Evolutionary conservation across 2,113 vertebrate genomes (phyloP).

Genomic region (Myrmecophaga tridactyla): DNA sequence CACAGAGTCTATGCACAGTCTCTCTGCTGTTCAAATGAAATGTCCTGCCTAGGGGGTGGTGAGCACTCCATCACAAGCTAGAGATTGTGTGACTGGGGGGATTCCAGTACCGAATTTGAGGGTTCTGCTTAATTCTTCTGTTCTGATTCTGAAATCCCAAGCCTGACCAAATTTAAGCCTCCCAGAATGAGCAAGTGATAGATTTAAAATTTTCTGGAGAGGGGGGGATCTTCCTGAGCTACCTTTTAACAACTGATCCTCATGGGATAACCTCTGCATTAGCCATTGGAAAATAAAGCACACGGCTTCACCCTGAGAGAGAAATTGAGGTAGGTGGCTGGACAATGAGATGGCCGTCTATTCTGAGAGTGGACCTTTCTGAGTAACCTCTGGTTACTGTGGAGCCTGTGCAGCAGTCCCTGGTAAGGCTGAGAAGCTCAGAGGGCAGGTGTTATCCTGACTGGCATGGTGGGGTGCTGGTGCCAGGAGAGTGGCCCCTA

Average conservation of each 20-base stretch:
- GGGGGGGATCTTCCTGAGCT: neutral
- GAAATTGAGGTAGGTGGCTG: neutral
- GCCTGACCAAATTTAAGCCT: neutral
- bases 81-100: neutral
- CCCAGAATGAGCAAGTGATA: neutral
- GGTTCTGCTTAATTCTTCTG: neutral
- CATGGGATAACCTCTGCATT: neutral
- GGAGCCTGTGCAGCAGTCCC: neutral
- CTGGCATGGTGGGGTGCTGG: neutral
- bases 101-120: neutral
- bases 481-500: neutral
- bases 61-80: neutral
- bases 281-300: neutral
- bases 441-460: neutral
- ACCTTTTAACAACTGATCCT: neutral
- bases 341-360: neutral
- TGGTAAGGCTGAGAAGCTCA: neutral
- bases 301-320: neutral
- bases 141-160: slow-evolving; percentile 5
- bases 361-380: neutral
- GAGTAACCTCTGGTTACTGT: neutral
- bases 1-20: accelerated
- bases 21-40: neutral
- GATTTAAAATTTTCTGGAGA: neutral
- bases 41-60: too few species aligned